Base-by-base conservation (phyloP, 64 coral and sea anemone species). In the Actinia tenebrosa region DNA sequence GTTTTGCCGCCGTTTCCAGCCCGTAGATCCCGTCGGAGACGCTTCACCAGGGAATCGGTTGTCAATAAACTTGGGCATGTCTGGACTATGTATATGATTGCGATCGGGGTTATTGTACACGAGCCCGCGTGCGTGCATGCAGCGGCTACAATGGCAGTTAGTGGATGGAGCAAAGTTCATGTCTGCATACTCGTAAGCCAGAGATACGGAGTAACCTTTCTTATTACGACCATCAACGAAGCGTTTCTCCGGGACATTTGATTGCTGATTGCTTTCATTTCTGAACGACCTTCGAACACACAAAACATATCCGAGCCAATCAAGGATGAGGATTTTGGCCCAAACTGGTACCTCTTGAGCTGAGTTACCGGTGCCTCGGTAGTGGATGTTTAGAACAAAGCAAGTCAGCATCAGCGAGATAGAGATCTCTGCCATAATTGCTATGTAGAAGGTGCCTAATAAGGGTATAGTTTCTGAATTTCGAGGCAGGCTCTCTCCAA, bases 341-440 rank as follows among this genome's bases (percentile, higher is more conserved):
- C 94, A 96, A 45, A 96, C 23, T 16, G 94, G 94, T 0, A 96
- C 94, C 61, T 89, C 88, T 25, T 83, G 88, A 37, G 91, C 86
- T 1, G 88, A 86, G 63, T 89, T 92, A 2, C 94, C 94, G 3
- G 94, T 93, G 0, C 94, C 94, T 27, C 91, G 86, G 83, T 96
- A 96, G 62, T 96, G 94, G 79, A 96, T 96, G 62, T 96, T 96
- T 46, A 96, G 60, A 13, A 96, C 94, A 84, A 90, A 96, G 43
- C 94, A 96, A 0, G 94, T 96, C 6, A 96, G 86, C 80, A 96
- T 96, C 50, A 96, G 71, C 6, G 94, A 96, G 45, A 96, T 84
- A 54, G 94, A 96, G 8, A 96, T 96, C 79, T 96, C 94, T 10
- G 88, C 94, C 94, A 96, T 96, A 44, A 96, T 96, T 13, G 91